Conservation (phyloP, 2,113 vertebrate species). For the Shinisaurus crocodilurus region DNA sequence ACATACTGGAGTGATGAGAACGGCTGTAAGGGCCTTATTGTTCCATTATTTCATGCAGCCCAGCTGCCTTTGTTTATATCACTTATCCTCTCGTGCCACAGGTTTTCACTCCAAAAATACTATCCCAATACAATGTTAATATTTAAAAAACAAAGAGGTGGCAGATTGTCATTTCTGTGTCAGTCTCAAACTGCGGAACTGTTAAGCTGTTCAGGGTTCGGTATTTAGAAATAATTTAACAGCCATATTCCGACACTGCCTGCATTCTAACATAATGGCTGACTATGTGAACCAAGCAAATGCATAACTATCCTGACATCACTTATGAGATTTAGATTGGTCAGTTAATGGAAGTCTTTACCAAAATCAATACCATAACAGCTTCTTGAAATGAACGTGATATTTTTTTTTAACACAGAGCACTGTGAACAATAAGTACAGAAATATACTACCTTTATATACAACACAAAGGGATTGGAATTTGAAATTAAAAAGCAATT, state of each 20-base stretch:
- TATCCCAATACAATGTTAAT: constrained; percentile 86
- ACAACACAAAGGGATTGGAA: constrained; percentile 76
- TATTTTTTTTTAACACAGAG: constrained; percentile 81
- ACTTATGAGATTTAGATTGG: constrained; percentile 89
- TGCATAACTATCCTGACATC: constrained; percentile 87
- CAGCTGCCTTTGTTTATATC: constrained; percentile 89
- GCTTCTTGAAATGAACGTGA: constrained; percentile 86
- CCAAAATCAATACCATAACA: constrained; percentile 88
- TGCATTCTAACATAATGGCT: constrained; percentile 85
- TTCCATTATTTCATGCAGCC: constrained; percentile 88
- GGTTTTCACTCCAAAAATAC: constrained; percentile 86
- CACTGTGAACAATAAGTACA: constrained; percentile 80
- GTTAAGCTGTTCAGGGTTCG: constrained; percentile 84
- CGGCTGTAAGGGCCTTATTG: constrained; percentile 86
- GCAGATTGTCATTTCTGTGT: constrained; percentile 87
- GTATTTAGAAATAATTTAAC: constrained; percentile 90
- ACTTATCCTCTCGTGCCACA: constrained; percentile 87
- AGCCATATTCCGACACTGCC: constrained; percentile 82
- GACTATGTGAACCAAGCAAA: constrained; percentile 83
- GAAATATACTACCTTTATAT: constrained; percentile 82
- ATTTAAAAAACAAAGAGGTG: constrained; percentile 89
- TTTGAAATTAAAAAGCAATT: constrained; percentile 85
- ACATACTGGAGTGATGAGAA: constrained; percentile 86
- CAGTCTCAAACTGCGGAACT: constrained; percentile 84
- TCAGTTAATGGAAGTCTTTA: constrained; percentile 90